Conservation (phyloP, 2,113 vertebrate genomes). For the Leptocoma aspasia region DNA sequence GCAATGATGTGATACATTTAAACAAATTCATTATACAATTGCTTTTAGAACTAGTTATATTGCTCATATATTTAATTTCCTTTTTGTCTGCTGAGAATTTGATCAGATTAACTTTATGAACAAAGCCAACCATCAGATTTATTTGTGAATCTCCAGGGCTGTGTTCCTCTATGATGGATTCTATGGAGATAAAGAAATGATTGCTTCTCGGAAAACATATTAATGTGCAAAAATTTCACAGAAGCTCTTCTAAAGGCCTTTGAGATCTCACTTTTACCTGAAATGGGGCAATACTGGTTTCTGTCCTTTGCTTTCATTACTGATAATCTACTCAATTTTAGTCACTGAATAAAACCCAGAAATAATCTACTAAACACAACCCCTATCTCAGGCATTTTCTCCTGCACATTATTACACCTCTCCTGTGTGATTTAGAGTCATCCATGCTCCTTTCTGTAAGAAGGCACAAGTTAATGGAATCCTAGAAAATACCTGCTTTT, state of each 20-base stretch:
- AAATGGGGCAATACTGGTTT: background rate
- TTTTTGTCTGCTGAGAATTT: background rate
- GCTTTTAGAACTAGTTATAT: background rate
- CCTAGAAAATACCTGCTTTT: background rate
- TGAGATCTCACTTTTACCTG: background rate
- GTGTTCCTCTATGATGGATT: background rate
- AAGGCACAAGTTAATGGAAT: background rate
- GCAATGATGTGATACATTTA: background rate
- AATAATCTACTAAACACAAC: background rate
- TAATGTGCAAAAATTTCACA: background rate
- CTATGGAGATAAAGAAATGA: background rate
- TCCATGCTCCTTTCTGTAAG: background rate
- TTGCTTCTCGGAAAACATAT: background rate
- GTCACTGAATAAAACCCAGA: background rate
- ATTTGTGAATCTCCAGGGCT: background rate
- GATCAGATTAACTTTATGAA: conserved; percentile 9
- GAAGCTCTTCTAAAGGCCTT: background rate
- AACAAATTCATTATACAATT: background rate
- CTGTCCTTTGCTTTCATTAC: background rate
- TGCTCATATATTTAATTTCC: background rate
- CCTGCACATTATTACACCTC: background rate
- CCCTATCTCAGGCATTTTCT: background rate
- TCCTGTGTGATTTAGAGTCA: background rate
- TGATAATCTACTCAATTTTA: background rate
- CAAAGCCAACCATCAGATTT: background rate